Percentiles rank a stretch among this genome's conserved stretches.
These are phyloP conservation scores for Stenichneumon culpator DNA, from an alignment of 2,888 invertebrate species.

Conservation along the genomic window DNA sequence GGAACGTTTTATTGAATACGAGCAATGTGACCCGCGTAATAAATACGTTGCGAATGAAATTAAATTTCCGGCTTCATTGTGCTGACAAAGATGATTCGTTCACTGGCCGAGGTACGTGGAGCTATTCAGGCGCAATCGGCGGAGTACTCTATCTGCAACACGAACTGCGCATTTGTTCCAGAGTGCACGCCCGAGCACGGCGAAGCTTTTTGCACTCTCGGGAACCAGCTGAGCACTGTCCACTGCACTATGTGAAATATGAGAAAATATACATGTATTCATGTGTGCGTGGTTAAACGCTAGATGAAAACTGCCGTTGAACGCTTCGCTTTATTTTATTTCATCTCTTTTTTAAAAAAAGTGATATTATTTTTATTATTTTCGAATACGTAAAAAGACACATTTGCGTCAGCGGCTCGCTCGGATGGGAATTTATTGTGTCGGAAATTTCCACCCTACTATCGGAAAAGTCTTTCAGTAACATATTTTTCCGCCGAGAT, in stretches of 20 bases:
- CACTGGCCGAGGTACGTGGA: conserved; percentile 50
- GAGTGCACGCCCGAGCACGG: neutral
- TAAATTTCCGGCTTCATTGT: conserved; percentile 76
- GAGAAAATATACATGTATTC: neutral
- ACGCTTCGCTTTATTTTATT: conserved; percentile 4
- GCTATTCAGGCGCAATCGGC: conserved; percentile 73
- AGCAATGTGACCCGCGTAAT: conserved; percentile 45
- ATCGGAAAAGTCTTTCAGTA: neutral
- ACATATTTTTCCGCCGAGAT: neutral
- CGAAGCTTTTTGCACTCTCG: conserved; percentile 19
- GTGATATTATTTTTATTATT: neutral
- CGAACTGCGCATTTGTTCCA: conserved; percentile 46
- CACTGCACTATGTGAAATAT: neutral
- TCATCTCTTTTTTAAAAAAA: neutral
- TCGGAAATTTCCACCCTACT: neutral
- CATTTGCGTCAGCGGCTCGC: conserved; percentile 15
- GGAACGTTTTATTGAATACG: conserved; percentile 49
- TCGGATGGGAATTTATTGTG: neutral
- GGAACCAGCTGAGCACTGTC: conserved; percentile 8
- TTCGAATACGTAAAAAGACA: conserved; percentile 37
- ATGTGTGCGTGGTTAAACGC: conserved; percentile 14
- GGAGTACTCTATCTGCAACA: conserved; percentile 46
- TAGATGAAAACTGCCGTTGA: conserved; percentile 22
- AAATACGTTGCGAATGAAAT: conserved; percentile 74
- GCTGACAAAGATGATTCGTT: conserved; percentile 66